phyloP scores from a whole-genome alignment of 2,113 vertebrate species.

The Protobothrops flavoviridis region DNA sequence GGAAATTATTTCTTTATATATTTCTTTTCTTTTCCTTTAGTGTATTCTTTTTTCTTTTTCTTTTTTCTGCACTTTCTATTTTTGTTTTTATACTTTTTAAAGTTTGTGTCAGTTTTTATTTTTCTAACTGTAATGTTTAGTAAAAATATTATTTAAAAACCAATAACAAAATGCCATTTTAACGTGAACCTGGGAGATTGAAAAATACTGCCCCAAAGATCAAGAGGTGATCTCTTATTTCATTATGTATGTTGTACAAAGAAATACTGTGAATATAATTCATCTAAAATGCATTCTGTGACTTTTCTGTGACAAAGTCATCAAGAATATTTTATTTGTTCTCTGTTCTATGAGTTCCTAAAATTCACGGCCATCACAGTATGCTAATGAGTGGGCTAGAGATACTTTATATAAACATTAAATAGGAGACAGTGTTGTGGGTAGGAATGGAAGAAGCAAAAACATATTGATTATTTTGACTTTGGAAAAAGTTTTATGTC shows the following conservation, averaged over 20 bases:
- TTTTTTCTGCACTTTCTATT: neutral
- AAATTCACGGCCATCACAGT: neutral
- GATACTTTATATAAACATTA: neutral
- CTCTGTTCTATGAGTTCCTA: neutral
- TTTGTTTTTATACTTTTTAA: neutral
- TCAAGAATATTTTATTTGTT: constrained; percentile 7
- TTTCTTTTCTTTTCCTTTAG: neutral
- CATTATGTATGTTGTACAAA: constrained; percentile 22
- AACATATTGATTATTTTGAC: neutral
- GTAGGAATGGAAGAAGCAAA: neutral
- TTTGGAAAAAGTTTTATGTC: neutral
- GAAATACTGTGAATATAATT: constrained; percentile 31
- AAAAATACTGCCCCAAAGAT: constrained; percentile 26
- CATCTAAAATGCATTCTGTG: constrained; percentile 27
- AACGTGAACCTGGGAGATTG: constrained; percentile 16
- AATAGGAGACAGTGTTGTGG: neutral
- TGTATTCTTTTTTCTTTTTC: neutral
- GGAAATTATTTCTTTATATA: neutral
- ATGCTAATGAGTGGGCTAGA: constrained; percentile 17
- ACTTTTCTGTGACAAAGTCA: neutral
- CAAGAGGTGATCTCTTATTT: constrained; percentile 45
- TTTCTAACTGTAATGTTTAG: neutral
- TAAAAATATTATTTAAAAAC: neutral
- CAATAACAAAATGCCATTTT: constrained; percentile 6
- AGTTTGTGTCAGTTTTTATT: neutral